Evolutionary conservation across 2,888 invertebrate genomes (phyloP), one percentile per base, ranked within the genome.

Genomic region (Colletes collaris): DNA sequence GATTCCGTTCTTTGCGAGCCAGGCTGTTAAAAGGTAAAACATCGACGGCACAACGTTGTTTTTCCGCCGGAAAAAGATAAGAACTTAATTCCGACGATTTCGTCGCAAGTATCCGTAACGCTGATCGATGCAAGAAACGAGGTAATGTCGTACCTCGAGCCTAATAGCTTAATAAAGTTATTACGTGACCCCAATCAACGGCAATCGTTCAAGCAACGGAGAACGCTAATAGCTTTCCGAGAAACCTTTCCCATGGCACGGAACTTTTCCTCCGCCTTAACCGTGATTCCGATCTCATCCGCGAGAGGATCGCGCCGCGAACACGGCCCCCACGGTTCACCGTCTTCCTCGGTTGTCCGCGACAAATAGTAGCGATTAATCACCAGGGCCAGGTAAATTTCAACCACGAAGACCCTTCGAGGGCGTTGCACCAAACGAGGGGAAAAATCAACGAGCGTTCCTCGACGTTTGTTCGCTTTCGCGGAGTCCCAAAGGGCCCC

Each of bases 281-380:
- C 59, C 68, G 16, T 55, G 76, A 55, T 56, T 46, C 63, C 62
- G 68, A 75, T 65, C 71, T 69, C 27, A 37, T 58, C 44, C 76
- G 70, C 67, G 70, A 60, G 55, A 78, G 71, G 69, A 71, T 70
- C 70, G 73, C 27, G 50, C 73, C 40, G n/a, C 10, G 50, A 62
- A 49, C 35, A 44, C 13, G 50, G 37, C 44, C 65, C 13, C 46
- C 68, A 52, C 55, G 65, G 53, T 71, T 76, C 74, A 58, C 46
- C 49, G 60, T 58, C 75, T 73, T 66, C 16, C 46, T 62, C 68
- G 10, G 62, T 52, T 65, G 76, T 73, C 81, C 44, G 27, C 63
- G 73, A 71, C 73, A 62, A 82, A 79, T 75, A 65, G 63, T 55
- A 55, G 64, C 77, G 76, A 85, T 85, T 85, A 82, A 86, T 84